Evolutionary conservation across 2,888 invertebrate species (phyloP).

Genomic region (Erebia aethiops): DNA sequence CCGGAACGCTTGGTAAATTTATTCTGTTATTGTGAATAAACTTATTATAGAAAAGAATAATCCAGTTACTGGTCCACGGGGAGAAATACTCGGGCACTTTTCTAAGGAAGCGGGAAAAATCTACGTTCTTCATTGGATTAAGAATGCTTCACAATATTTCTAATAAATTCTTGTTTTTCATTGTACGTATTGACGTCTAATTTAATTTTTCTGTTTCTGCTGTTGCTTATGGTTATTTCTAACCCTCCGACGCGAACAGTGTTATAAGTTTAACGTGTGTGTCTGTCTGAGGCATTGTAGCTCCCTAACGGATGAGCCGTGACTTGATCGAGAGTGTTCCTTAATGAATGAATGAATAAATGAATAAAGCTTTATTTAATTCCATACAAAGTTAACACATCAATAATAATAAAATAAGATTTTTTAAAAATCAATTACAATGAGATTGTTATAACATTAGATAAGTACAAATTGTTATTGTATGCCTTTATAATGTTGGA

Average conservation of each 20-base stretch:
- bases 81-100: conserved; percentile 56
- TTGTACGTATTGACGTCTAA: conserved; percentile 60
- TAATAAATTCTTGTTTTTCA: conserved; percentile 76
- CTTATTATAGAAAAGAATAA: conserved; percentile 78
- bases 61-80: conserved; percentile 64
- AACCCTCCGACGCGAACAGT: not conserved
- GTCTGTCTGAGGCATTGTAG: no score
- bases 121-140: conserved; percentile 71
- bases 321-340: no score
- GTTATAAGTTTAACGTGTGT: no score
- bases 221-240: not conserved
- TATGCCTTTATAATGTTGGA: no score
- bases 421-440: no score
- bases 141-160: conserved; percentile 73
- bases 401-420: no score
- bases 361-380: no score
- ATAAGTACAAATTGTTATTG: no score
- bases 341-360: no score
- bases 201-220: conserved; percentile 47
- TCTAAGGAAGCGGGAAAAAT: conserved; percentile 51
- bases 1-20: conserved; percentile 50
- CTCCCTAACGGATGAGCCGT: no score
- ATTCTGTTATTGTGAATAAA: conserved; percentile 74
- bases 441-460: no score
- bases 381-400: no score